These are phyloP conservation scores for Phragmatobia fuliginosa DNA, from an alignment of 2,888 invertebrate genomes.

Conservation along the genomic window DNA sequence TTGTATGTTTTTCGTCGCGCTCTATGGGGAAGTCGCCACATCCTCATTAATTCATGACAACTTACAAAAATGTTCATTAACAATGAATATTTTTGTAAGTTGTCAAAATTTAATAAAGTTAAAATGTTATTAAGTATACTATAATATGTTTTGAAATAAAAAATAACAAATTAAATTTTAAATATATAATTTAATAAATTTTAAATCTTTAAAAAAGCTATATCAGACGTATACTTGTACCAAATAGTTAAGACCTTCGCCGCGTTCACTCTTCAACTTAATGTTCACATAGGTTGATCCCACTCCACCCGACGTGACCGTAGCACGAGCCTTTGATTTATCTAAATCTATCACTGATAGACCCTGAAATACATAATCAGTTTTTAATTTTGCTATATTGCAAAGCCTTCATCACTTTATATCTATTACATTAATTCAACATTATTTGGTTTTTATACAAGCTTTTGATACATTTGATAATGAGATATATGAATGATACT, in stretches of 20 bases:
- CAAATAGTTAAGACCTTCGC: constrained; percentile 66
- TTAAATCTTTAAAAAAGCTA: no score
- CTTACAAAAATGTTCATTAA: no score
- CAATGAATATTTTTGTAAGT: no score
- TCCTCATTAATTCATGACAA: no score
- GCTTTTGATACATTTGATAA: neutral
- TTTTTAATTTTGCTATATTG: neutral
- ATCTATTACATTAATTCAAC: no score
- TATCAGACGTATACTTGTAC: constrained; percentile 59
- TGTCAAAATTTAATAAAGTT: neutral
- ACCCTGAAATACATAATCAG: constrained; percentile 60
- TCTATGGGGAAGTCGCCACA: no score
- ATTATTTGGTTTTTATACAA: neutral
- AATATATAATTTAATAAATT: neutral
- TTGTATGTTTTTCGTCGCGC: no score
- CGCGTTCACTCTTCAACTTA: constrained; percentile 69
- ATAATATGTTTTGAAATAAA: neutral
- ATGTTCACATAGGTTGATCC: constrained; percentile 72
- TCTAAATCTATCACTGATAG: constrained; percentile 70
- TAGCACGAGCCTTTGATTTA: constrained; percentile 59
- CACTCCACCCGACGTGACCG: constrained; percentile 73
- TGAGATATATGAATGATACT: neutral
- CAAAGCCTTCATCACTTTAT: neutral
- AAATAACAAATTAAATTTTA: neutral
- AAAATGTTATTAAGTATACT: no score